phyloP scores from a whole-genome alignment of 2,888 invertebrate genomes.

The Folsomia manolachei region DNA sequence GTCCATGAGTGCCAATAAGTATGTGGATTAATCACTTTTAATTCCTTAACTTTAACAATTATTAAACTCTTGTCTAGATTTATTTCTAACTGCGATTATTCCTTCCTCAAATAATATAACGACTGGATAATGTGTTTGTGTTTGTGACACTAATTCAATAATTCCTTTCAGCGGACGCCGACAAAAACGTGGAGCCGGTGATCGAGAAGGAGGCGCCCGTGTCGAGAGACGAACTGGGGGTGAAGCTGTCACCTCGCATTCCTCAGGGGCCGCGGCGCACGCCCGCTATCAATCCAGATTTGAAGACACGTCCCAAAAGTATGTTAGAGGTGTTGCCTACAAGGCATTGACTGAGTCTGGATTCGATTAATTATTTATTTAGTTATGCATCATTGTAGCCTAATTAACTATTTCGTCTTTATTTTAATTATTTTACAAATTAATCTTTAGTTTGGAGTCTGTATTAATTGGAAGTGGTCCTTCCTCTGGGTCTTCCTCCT shows the following conservation, averaged over 20 bases:
- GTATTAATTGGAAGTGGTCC: neutral
- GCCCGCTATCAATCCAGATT: conserved; percentile 42
- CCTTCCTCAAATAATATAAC: no score
- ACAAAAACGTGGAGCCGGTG: conserved; percentile 10
- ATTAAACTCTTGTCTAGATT: no score
- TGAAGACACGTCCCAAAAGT: conserved; percentile 50
- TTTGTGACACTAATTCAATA: conserved; percentile 18
- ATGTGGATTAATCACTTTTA: conserved; percentile 29
- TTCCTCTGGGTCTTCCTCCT: neutral
- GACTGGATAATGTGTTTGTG: conserved; percentile 2
- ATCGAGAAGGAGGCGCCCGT: neutral
- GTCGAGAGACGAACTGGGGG: neutral
- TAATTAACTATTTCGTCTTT: neutral
- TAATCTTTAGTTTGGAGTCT: neutral
- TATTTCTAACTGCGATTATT: no score
- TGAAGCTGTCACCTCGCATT: conserved; percentile 34
- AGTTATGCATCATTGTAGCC: no score
- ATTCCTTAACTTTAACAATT: conserved; percentile 23
- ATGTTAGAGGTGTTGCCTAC: conserved; percentile 13
- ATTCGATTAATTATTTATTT: no score
- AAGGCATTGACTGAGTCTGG: neutral
- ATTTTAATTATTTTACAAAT: neutral
- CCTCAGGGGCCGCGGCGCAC: conserved; percentile 25
- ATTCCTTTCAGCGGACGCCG: conserved; percentile 22
- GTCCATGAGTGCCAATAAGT: conserved; percentile 47